Conservation (phyloP, 1,140 invertebrate genomes). For the Hyles vespertilio region DNA sequence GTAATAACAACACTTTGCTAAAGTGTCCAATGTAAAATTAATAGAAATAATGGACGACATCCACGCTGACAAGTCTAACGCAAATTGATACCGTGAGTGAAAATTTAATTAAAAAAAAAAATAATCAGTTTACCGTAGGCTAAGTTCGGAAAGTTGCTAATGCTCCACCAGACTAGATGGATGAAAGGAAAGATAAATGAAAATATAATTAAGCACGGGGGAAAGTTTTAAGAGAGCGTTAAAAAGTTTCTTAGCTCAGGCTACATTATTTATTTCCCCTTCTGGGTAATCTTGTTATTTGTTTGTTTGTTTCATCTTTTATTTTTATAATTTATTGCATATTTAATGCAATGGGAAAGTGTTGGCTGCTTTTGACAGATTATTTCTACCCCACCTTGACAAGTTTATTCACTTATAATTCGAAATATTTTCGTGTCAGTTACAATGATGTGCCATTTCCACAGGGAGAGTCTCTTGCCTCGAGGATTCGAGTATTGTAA, state of each 20-base stretch:
- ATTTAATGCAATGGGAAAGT: constrained; percentile 11
- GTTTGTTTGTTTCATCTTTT: constrained; percentile 30
- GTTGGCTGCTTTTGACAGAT: not conserved
- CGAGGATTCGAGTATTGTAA: no score
- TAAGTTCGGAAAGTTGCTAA: constrained; percentile 14
- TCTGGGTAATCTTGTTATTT: constrained; percentile 41
- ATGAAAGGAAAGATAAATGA: constrained; percentile 61
- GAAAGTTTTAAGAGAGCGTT: constrained; percentile 55
- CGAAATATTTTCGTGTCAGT: no score
- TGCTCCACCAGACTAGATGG: constrained; percentile 23
- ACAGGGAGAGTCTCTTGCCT: no score
- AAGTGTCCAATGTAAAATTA: no score
- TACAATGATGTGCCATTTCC: no score
- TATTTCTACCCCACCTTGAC: not conserved
- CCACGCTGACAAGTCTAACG: no score
- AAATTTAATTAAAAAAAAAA: not conserved
- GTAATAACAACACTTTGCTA: no score
- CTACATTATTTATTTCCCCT: constrained; percentile 53
- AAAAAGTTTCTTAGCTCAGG: constrained; percentile 51
- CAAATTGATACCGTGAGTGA: no score
- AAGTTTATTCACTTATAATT: not conserved
- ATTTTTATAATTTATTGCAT: constrained; percentile 22
- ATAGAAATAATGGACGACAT: no score
- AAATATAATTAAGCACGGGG: constrained; percentile 64
- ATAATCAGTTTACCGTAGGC: constrained; percentile 12